Percentiles rank a stretch among this genome's conserved stretches.
phyloP scores from a whole-genome alignment of 2,113 vertebrate genomes.

The Puma concolor region DNA sequence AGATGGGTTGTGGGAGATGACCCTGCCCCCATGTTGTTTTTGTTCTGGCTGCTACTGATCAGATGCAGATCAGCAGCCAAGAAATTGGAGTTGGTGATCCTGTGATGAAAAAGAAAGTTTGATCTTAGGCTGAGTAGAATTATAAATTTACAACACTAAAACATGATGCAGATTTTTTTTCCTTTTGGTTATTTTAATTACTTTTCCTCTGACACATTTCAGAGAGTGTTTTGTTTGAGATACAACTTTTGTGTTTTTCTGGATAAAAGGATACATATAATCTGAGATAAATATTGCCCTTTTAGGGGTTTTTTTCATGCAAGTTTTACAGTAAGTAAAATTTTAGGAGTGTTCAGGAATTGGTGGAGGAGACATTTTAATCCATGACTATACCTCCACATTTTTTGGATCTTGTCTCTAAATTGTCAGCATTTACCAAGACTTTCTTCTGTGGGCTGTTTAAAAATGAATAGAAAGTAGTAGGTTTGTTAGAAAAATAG shows the following conservation, averaged over 20 bases:
- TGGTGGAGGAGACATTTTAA: neutral
- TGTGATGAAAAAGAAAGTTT: slow-evolving; percentile 47
- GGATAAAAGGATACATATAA: neutral
- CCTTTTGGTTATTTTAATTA: neutral
- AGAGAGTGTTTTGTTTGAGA: slow-evolving; percentile 6
- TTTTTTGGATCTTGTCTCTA: slow-evolving; percentile 33
- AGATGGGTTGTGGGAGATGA: slow-evolving; percentile 77
- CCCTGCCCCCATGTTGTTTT: slow-evolving; percentile 63
- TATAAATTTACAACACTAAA: slow-evolving; percentile 44
- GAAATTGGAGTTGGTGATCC: slow-evolving; percentile 34
- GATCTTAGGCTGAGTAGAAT: neutral
- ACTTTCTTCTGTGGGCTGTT: neutral
- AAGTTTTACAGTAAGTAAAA: slow-evolving; percentile 35
- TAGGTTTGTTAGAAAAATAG: slow-evolving; percentile 30
- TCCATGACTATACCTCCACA: neutral
- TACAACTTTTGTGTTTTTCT: neutral
- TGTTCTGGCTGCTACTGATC: slow-evolving; percentile 61
- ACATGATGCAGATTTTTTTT: neutral
- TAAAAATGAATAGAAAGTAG: slow-evolving; percentile 47
- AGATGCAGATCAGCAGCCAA: slow-evolving; percentile 40
- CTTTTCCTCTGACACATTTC: neutral
- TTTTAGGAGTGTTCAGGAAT: slow-evolving; percentile 6
- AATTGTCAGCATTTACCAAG: neutral
- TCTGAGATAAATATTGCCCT: neutral
- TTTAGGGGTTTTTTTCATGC: neutral